A percentile compares a stretch with the other conserved stretches of the same genome.
These are phyloP conservation scores for Tanypteryx hageni DNA, from an alignment of 2,888 invertebrate genomes.

Conservation along the genomic window DNA sequence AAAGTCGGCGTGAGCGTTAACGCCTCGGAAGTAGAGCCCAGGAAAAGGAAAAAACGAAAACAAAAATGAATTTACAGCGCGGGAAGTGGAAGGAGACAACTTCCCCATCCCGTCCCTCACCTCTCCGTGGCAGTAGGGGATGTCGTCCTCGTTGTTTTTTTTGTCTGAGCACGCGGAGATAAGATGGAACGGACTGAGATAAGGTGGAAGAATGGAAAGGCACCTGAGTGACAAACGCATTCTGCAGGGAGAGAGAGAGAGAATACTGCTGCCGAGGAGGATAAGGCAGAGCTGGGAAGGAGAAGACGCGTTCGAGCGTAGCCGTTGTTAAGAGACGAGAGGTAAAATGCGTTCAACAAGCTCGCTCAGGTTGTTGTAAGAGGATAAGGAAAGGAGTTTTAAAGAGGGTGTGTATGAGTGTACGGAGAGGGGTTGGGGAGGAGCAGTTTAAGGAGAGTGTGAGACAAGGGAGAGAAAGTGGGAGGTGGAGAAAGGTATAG, in stretches of 20 bases:
- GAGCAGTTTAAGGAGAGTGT: not conserved
- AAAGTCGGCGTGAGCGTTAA: no score
- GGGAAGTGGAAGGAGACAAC: not conserved
- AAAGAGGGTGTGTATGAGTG: not conserved
- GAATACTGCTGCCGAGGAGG: no score
- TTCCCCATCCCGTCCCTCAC: no score
- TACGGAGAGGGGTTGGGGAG: not conserved
- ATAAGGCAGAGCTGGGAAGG: no score
- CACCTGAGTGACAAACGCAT: not conserved
- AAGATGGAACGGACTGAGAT: not conserved
- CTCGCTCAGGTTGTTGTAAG: not conserved
- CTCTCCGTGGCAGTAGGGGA: not conserved
- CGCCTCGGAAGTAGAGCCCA: not conserved
- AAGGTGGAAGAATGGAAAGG: not conserved
- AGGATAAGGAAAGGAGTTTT: not conserved
- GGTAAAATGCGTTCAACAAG: not conserved
- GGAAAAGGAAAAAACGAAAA: not conserved
- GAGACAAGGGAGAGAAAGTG: constrained; percentile 2
- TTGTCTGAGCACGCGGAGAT: not conserved
- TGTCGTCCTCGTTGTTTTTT: not conserved
- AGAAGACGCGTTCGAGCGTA: no score
- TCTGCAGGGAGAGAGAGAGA: no score
- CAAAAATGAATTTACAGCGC: not conserved
- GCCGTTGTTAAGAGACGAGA: not conserved
- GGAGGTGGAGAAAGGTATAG: no score